Evolutionary conservation across 2,113 vertebrate species (phyloP), one percentile per base, ranked within the genome.

Genomic region (Fregata magnificens): DNA sequence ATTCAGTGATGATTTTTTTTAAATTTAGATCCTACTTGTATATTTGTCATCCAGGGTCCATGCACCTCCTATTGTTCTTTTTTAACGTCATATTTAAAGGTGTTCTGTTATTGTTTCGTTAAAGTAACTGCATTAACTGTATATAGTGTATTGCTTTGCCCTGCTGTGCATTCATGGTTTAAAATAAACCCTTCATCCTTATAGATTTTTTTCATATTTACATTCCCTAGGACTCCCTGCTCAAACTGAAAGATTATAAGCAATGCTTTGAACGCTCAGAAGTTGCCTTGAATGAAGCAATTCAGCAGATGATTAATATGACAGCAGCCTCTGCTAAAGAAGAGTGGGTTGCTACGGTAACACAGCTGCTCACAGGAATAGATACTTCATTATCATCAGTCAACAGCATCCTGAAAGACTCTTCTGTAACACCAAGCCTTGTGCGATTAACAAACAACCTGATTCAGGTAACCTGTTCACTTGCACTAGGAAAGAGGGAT

Each of bases 191-290:
- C 58, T 52, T 77, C 40, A 38, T 83, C 42, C 38, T 78, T 82
- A n/a, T 17, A 42, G 16, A 36, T 8, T 52, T 61, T 70, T 90
- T 56, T 36, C 21, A 5, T 93, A 32, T 92, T 96, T 82, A 63
- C 77, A 25, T 89, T 93, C 79, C 61, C 32, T 93, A 99, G 99
- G 99, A 99, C 88, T 99, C 99, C n/a, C 96, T 99, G 88, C 97
- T 99, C 87, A 98, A 98, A 88, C 97, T 99, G 79, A 96, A 99
- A 97, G 99, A 99, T 96, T 98, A 98, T 94, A 98, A 95, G 90
- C 99, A 99, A 91, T 99, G 99, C 96, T 98, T 99, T 47, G 99
- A 99, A 90, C 98, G 97, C 97, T 99, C 99, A 0, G 99, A 99
- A n/a, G 98, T 99, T 96, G 98, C 99, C 34, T 97, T 99, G 93